A percentile compares a stretch with the other conserved stretches of the same genome.
Evolutionary conservation across 2,113 vertebrate species (phyloP).

Genomic region (Atlantisia rogersi): DNA sequence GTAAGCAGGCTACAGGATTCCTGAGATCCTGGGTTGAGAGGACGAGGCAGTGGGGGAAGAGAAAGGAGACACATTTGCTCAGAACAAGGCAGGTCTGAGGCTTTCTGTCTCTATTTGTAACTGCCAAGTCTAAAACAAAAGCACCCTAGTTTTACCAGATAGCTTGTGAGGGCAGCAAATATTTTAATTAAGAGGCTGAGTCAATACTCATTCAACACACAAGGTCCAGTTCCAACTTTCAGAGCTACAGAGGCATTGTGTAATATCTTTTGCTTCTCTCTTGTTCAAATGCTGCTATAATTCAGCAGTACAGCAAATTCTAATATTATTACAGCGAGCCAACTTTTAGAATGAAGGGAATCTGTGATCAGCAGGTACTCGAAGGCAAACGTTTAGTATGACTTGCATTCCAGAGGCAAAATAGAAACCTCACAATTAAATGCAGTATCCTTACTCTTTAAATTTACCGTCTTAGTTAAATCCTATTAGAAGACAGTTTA

Average conservation of each 20-base stretch:
- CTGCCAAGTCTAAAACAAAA: slow-evolving; percentile 7
- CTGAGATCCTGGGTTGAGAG: background rate
- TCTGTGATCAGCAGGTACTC: too few species aligned
- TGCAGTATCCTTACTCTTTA: background rate
- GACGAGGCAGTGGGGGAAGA: background rate
- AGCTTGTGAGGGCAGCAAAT: background rate
- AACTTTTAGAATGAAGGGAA: background rate
- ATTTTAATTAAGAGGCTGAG: background rate
- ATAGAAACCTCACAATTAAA: background rate
- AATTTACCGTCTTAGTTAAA: background rate
- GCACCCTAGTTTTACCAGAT: background rate
- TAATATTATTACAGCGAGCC: background rate
- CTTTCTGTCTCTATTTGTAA: background rate
- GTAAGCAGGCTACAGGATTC: background rate
- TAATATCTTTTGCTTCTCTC: background rate
- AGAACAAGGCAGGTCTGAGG: background rate
- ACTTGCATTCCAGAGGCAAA: background rate
- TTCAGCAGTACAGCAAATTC: too few species aligned
- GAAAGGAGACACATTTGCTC: background rate
- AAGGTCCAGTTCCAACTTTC: background rate
- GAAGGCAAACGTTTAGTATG: background rate
- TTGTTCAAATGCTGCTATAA: background rate
- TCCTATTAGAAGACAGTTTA: background rate
- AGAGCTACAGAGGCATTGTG: background rate
- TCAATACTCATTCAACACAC: background rate